Conservation (phyloP, 2,888 invertebrate species). For the Lithophane socia region DNA sequence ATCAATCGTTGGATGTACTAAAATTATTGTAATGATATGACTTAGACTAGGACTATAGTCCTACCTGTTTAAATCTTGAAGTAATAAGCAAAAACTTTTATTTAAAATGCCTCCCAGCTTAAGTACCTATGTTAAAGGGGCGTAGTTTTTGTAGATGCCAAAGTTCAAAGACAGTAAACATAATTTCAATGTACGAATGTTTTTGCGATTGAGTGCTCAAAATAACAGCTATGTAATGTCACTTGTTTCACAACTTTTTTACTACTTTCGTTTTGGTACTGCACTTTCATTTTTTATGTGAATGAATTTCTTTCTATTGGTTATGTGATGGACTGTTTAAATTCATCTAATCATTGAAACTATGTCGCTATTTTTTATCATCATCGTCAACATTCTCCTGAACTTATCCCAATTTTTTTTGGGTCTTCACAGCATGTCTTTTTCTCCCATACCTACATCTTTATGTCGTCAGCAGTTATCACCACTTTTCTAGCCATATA, state of each 20-base stretch:
- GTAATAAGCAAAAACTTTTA: neutral
- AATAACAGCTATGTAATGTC: conserved; percentile 23
- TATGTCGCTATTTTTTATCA: neutral
- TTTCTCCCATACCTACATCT: neutral
- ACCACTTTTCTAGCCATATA: neutral
- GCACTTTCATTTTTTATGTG: conserved; percentile 46
- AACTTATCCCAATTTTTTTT: neutral
- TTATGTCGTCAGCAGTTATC: neutral
- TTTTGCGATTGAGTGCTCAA: conserved; percentile 15
- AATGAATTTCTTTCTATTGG: conserved; percentile 25
- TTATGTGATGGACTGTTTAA: neutral
- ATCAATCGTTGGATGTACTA: no score
- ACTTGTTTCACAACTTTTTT: conserved; percentile 26
- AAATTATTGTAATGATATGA: no score
- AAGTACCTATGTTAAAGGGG: neutral
- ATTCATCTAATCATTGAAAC: neutral
- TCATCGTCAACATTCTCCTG: neutral
- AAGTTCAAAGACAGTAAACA: conserved; percentile 2
- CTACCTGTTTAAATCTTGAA: neutral
- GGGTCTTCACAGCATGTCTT: neutral
- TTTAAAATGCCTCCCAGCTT: neutral
- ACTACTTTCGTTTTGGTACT: conserved; percentile 35
- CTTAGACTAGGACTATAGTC: neutral
- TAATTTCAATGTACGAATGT: neutral
- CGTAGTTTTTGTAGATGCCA: neutral